Evolutionary conservation across 2,113 vertebrate genomes (phyloP).

Genomic region (Acrocephalus kingi): DNA sequence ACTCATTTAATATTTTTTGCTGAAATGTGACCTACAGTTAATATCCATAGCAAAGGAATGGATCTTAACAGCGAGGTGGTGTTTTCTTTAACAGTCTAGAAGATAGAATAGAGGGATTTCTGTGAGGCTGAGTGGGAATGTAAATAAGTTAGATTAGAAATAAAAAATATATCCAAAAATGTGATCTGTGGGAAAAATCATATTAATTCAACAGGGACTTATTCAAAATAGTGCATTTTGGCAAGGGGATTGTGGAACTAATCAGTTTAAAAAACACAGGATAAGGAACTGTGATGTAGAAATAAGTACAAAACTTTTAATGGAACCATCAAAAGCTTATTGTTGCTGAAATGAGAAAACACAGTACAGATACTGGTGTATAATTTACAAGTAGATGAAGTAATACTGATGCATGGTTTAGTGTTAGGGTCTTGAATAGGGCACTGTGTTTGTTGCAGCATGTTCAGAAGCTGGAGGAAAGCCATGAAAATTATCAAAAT

Average conservation of each 20-base stretch:
- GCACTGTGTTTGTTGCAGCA: not conserved
- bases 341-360: not conserved
- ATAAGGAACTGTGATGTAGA: not conserved
- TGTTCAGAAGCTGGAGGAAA: not conserved
- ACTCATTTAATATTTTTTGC: not conserved
- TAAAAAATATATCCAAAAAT: not conserved
- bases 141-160: not conserved
- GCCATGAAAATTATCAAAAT: not conserved
- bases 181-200: not conserved
- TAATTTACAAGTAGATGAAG: not conserved
- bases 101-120: not conserved
- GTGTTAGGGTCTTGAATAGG: not conserved
- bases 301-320: not conserved
- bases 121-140: not conserved
- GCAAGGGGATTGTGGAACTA: accelerated
- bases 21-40: not conserved
- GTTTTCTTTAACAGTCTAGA: not conserved
- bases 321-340: not conserved
- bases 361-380: not conserved
- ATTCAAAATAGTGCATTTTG: not conserved
- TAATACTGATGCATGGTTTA: not conserved
- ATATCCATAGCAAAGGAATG: not conserved
- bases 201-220: not conserved
- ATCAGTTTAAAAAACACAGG: not conserved
- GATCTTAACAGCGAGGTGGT: not conserved